Conservation (phyloP, 2,113 vertebrate species). For the Osmerus mordax region DNA sequence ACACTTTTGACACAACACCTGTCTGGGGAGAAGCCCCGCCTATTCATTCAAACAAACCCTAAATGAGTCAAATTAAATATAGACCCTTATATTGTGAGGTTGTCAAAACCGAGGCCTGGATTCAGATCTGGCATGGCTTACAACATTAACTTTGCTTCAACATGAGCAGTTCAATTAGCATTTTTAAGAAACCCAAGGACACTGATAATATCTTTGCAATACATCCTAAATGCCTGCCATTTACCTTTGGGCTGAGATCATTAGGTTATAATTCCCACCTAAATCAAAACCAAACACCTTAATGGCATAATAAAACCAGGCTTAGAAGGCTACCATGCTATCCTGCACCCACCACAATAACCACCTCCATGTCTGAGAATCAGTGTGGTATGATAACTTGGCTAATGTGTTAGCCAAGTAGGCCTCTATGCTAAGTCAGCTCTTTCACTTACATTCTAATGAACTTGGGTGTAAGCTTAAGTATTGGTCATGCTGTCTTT, state of each 20-base stretch:
- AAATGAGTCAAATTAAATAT: too few species aligned
- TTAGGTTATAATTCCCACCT: conserved; percentile 49
- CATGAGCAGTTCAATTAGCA: conserved; percentile 46
- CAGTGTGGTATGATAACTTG: conserved; percentile 36
- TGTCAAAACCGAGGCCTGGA: too few species aligned
- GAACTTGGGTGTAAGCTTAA: neutral
- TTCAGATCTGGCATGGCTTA: too few species aligned
- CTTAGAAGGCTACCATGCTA: conserved; percentile 50
- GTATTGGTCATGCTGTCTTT: neutral
- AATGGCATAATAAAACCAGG: conserved; percentile 43
- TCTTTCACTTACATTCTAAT: conserved; percentile 47
- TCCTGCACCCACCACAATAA: conserved; percentile 52
- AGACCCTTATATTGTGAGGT: too few species aligned
- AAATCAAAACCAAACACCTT: conserved; percentile 60
- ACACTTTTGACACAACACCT: too few species aligned
- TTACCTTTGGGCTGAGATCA: conserved; percentile 52
- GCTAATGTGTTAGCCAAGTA: conserved; percentile 30
- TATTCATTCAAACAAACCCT: neutral
- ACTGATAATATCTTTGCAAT: conserved; percentile 72
- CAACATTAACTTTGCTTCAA: conserved; percentile 51
- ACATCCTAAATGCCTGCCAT: conserved; percentile 57
- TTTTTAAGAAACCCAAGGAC: conserved; percentile 58
- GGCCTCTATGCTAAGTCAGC: conserved; percentile 47
- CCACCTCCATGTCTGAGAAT: conserved; percentile 50
- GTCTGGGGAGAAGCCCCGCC: too few species aligned